Base-by-base conservation (phyloP, 2,113 vertebrate species). In the Cephalopterus ornatus region DNA sequence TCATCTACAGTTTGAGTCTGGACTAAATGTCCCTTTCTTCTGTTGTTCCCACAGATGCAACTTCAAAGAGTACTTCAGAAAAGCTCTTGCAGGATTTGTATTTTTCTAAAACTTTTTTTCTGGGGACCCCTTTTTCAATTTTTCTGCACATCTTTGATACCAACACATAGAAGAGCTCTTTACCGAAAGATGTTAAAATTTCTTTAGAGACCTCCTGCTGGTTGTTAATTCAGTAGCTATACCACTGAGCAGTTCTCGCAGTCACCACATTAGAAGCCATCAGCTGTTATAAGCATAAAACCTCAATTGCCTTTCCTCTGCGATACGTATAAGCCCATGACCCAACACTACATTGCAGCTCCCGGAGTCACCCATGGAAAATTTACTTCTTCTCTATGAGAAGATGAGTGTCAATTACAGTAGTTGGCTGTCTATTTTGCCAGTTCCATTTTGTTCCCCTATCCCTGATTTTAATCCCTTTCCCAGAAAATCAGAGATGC, bases 1-100 rank as follows among this genome's bases (percentile, higher is more conserved):
- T 92, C 42, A 92, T 91, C 86, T 75, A 46, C 37, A 72, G 27
- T 30, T 72, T 0, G 1, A 72, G 13, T 56, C 61, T 75, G 44
- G 39, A 78, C 56, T 86, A 80, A 92, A 93, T 30, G 32, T 88
- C 16, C 15, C 6, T 91, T 92, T 91, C 28, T 93, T 93, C 72
- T 55, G 14, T 79, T 90, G 35, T 44, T 83, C 63, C 52, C 37
- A 47, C 33, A 78, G 70, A 81, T 59, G 61, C n/a, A 75, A 41
- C 61, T 94, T 96, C 82, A 95, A 95, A 93, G 86, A 35, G 2
- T 26, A 61, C 32, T 92, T 87, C 76, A 65, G 80, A 89, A 96
- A 89, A 82, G 28, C 44, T 81, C 68, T 61, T 66, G 11, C 39
- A 75, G 19, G 33, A 59, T 71, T 88, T 91, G 13, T 87, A 61